phyloP scores from a whole-genome alignment of 2,113 vertebrate species.

The Synodontis membranacea region DNA sequence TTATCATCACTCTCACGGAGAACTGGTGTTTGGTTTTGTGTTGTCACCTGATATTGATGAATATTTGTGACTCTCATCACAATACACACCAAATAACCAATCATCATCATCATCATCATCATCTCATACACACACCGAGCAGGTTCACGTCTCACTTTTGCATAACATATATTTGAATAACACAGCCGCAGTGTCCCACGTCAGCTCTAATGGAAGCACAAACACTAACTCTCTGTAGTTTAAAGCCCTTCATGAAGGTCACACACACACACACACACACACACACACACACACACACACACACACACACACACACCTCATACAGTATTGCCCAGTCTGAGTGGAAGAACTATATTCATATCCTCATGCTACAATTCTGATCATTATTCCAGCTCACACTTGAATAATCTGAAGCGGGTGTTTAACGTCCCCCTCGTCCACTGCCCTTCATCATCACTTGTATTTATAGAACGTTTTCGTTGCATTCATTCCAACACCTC shows the following conservation, averaged over 20 bases:
- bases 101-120: not conserved
- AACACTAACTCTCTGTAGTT: not conserved
- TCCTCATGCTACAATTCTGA: not conserved
- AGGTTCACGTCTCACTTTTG: not conserved
- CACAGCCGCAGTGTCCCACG: not conserved
- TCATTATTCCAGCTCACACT: not conserved
- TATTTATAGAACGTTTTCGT: no score
- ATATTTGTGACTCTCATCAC: not conserved
- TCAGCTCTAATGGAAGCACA: not conserved
- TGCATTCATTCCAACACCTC: not conserved
- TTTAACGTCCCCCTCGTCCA: not conserved
- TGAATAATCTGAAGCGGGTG: not conserved
- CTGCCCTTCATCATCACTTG: not conserved
- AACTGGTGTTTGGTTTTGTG: not conserved
- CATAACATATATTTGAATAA: not conserved
- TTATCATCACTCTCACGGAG: not conserved
- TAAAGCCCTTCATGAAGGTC: constrained; percentile 3
- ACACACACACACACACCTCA: not conserved
- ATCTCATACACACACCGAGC: not conserved
- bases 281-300: constrained; percentile 10
- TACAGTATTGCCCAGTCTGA: constrained; percentile 9
- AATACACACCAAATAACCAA: not conserved
- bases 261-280: not conserved
- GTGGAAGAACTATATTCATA: not conserved
- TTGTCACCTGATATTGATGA: not conserved